Evolutionary conservation across 2,797 vertebrate genomes (phyloP).

Genomic region (Serranus cabrilla): DNA sequence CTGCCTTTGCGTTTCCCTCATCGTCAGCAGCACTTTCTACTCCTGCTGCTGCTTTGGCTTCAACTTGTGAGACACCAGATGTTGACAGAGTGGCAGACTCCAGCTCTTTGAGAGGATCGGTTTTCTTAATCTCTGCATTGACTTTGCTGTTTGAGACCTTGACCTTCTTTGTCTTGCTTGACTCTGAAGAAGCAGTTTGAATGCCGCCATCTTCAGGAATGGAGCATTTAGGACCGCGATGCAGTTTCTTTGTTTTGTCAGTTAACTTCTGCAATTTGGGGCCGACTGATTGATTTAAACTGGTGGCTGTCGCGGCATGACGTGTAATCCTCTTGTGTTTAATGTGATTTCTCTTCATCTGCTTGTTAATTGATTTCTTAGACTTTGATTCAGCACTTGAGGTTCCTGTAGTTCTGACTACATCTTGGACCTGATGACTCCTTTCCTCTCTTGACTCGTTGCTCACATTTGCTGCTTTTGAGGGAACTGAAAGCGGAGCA

Average conservation of each 20-base stretch:
- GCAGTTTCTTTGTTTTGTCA: constrained; percentile 21
- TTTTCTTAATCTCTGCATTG: constrained; percentile 27
- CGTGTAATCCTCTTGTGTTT: neutral
- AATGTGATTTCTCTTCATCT: neutral
- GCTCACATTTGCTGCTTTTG: constrained; percentile 1
- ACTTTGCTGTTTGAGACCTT: constrained; percentile 5
- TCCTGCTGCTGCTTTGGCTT: neutral
- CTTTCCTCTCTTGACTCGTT: constrained; percentile 12
- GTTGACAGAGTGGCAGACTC: neutral
- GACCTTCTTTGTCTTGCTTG: constrained; percentile 34
- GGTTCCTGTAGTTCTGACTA: neutral
- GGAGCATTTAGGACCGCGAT: constrained; percentile 1
- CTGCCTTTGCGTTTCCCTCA: constrained; percentile 12
- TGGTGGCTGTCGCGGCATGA: neutral
- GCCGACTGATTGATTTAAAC: neutral
- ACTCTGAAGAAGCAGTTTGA: constrained; percentile 2
- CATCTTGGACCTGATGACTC: neutral
- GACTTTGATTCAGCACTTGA: neutral
- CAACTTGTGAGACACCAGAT: neutral
- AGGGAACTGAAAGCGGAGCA: too few relatives aligned
- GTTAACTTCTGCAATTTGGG: neutral
- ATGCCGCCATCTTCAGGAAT: neutral
- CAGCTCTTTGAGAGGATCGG: neutral
- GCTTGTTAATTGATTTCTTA: neutral
- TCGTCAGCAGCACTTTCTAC: constrained; percentile 5